Evolutionary conservation across 1,140 invertebrate species (phyloP).

Genomic region (Diorhabda carinulata): DNA sequence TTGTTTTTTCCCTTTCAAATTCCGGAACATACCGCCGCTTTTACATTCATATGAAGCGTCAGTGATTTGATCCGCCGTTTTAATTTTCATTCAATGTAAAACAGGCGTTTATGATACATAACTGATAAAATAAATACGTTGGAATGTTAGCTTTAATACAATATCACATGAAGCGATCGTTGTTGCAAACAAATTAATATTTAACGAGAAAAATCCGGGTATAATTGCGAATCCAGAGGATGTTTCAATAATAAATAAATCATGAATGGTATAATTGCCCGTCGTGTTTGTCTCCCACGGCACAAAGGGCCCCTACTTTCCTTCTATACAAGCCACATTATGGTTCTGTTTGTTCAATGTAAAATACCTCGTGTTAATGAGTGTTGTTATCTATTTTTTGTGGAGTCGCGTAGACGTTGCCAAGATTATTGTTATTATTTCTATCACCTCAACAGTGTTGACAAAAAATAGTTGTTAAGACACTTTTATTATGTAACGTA

Average conservation of each 20-base stretch:
- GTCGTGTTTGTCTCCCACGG: neutral
- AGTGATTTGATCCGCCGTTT: too few relatives aligned
- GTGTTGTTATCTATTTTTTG: neutral
- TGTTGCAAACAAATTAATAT: neutral
- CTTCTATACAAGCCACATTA: conserved; percentile 6
- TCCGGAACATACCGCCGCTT: too few relatives aligned
- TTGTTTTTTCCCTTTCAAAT: too few relatives aligned
- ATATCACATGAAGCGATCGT: conserved; percentile 7
- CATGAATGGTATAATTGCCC: conserved; percentile 7
- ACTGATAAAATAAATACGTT: neutral
- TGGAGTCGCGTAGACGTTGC: neutral
- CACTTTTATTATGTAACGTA: too few relatives aligned
- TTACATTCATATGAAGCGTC: too few relatives aligned
- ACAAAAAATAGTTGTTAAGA: too few relatives aligned
- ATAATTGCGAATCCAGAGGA: conserved; percentile 4
- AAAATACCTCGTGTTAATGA: conserved; percentile 11
- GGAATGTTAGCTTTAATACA: neutral
- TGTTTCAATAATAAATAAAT: conserved; percentile 22
- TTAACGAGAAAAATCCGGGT: conserved; percentile 16
- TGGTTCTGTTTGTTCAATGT: conserved; percentile 12
- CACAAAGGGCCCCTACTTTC: conserved; percentile 4
- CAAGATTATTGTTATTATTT: too few relatives aligned
- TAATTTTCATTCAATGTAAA: too few relatives aligned
- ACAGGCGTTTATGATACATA: too few relatives aligned
- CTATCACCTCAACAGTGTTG: too few relatives aligned